Percentiles rank a stretch among this genome's conserved stretches.
These are phyloP conservation scores for Macrophya annulata DNA, from an alignment of 2,888 invertebrate genomes.

Conservation along the genomic window DNA sequence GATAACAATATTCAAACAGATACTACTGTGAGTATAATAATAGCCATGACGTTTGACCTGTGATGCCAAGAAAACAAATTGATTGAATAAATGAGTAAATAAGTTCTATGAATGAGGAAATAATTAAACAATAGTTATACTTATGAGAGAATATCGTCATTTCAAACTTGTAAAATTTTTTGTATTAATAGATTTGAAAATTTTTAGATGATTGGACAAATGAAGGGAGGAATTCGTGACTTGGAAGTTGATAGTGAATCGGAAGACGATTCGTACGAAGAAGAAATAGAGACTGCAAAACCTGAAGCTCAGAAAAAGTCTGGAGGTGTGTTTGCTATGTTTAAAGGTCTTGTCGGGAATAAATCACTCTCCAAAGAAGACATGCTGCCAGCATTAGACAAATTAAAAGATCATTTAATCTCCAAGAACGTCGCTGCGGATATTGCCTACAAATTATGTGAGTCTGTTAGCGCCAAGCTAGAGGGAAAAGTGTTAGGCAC, in stretches of 20 bases:
- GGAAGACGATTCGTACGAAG: conserved; percentile 85
- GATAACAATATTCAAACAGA: conserved; percentile 84
- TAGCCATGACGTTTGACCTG: conserved; percentile 34
- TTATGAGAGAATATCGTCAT: conserved; percentile 38
- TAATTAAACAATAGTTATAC: neutral
- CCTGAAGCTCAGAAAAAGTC: conserved; percentile 73
- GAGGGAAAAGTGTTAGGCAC: conserved; percentile 97
- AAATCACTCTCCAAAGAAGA: conserved; percentile 92
- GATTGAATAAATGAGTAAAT: conserved; percentile 27
- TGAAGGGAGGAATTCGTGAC: conserved; percentile 92
- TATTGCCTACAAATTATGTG: conserved; percentile 96
- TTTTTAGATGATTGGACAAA: conserved; percentile 88
- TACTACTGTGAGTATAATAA: conserved; percentile 81
- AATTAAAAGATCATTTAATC: conserved; percentile 97
- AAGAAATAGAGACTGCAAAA: conserved; percentile 68
- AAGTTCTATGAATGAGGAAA: neutral
- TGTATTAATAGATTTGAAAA: conserved; percentile 42
- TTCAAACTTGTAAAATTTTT: conserved; percentile 30
- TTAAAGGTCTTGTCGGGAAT: conserved; percentile 93
- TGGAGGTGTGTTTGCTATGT: conserved; percentile 90
- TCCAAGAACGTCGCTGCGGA: conserved; percentile 98
- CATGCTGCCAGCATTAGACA: conserved; percentile 93
- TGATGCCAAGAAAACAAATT: conserved; percentile 4
- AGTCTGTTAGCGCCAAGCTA: conserved; percentile 93
- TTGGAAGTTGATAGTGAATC: conserved; percentile 90